A percentile compares a stretch with the other conserved stretches of the same genome.
Conservation (phyloP, 2,888 invertebrate genomes). For the Zygogramma bicolorata region DNA sequence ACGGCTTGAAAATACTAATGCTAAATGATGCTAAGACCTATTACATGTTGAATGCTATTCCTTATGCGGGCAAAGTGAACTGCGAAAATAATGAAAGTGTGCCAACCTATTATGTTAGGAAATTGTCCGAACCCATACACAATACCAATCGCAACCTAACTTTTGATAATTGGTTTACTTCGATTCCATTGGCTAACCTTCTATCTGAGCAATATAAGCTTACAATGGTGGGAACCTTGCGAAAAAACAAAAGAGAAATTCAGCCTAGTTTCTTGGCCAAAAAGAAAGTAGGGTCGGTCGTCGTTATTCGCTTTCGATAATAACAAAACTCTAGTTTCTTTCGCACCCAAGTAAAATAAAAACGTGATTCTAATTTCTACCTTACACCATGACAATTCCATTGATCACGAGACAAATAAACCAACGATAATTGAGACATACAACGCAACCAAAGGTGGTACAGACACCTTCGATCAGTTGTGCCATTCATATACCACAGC, state of each 20-base stretch:
- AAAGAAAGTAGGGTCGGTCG: too few relatives aligned
- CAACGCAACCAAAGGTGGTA: slow-evolving; percentile 33
- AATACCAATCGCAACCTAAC: too few relatives aligned
- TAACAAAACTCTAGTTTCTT: slow-evolving; percentile 44
- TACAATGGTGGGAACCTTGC: background rate
- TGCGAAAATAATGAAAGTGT: too few relatives aligned
- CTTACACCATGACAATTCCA: slow-evolving; percentile 27
- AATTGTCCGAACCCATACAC: too few relatives aligned
- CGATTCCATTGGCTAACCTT: slow-evolving; percentile 5
- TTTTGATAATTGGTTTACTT: slow-evolving; percentile 1
- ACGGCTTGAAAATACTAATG: too few relatives aligned
- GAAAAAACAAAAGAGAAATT: background rate
- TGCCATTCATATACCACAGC: slow-evolving; percentile 46
- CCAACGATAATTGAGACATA: slow-evolving; percentile 27
- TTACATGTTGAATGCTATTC: too few relatives aligned
- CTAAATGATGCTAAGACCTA: too few relatives aligned
- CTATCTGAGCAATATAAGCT: slow-evolving; percentile 3
- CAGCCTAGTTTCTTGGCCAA: too few relatives aligned
- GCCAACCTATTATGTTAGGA: too few relatives aligned
- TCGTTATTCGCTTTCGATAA: slow-evolving; percentile 35
- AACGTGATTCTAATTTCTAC: slow-evolving; percentile 48
- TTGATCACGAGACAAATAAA: slow-evolving; percentile 49
- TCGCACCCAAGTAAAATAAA: slow-evolving; percentile 49
- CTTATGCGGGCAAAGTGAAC: too few relatives aligned
- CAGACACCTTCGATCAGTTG: slow-evolving; percentile 33